Conservation (phyloP, 1,140 invertebrate genomes). For the Ericerus pela region DNA sequence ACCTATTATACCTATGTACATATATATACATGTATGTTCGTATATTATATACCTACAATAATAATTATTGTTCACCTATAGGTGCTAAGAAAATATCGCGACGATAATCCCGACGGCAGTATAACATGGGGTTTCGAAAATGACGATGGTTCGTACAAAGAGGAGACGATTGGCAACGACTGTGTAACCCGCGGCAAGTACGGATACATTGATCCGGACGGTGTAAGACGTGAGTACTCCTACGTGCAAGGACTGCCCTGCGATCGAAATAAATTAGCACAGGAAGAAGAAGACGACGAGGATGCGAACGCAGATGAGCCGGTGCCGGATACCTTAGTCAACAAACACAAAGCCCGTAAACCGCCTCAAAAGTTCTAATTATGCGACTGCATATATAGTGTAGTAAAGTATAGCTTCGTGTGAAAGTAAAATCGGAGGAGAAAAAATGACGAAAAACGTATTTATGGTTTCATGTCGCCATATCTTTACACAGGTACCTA, state of each 20-base stretch:
- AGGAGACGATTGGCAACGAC: constrained; percentile 62
- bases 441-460: no score
- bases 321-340: no score
- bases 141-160: constrained; percentile 62
- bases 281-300: constrained; percentile 32
- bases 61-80: constrained; percentile 19
- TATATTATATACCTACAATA: no score
- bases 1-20: no score
- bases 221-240: constrained; percentile 50
- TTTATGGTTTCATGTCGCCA: no score
- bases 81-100: constrained; percentile 44
- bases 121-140: constrained; percentile 77
- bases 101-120: constrained; percentile 63
- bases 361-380: no score
- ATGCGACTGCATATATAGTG: no score
- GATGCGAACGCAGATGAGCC: background rate
- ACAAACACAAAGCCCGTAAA: no score
- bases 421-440: no score
- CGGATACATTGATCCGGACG: constrained; percentile 68
- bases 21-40: no score
- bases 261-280: constrained; percentile 41
- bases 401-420: no score
- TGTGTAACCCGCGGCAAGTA: constrained; percentile 66
- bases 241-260: constrained; percentile 55
- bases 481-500: no score